Conservation (phyloP, 2,113 vertebrate species). For the Laticauda colubrina region DNA sequence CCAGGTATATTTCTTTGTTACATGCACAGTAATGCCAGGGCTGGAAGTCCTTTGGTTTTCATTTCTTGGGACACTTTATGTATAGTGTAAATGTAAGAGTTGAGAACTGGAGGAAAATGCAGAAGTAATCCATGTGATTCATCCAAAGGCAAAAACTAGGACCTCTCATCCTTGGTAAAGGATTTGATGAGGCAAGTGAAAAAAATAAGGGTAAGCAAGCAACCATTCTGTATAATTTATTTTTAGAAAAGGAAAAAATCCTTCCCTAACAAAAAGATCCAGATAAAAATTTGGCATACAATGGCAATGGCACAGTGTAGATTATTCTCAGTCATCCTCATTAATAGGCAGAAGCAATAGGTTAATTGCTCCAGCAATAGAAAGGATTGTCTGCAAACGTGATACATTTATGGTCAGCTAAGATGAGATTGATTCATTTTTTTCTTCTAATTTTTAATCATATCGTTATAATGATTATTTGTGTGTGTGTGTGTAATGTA, state of each 20-base stretch:
- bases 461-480: neutral
- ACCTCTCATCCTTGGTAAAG: neutral
- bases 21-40: neutral
- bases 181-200: neutral
- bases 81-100: neutral
- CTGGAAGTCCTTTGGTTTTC: neutral
- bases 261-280: neutral
- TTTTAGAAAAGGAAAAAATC: neutral
- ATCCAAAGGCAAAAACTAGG: neutral
- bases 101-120: neutral
- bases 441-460: neutral
- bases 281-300: neutral
- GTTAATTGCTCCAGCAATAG: neutral
- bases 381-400: neutral
- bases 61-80: constrained; percentile 6
- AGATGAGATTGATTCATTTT: neutral
- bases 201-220: neutral
- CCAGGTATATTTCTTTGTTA: constrained; percentile 76
- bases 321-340: neutral
- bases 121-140: neutral
- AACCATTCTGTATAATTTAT: neutral
- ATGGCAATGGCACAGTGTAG: neutral
- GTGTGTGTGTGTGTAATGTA: no score
- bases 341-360: neutral
- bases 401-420: neutral